Evolutionary conservation across 2,888 invertebrate species (phyloP).

Genomic region (Drosophila demipolita): DNA sequence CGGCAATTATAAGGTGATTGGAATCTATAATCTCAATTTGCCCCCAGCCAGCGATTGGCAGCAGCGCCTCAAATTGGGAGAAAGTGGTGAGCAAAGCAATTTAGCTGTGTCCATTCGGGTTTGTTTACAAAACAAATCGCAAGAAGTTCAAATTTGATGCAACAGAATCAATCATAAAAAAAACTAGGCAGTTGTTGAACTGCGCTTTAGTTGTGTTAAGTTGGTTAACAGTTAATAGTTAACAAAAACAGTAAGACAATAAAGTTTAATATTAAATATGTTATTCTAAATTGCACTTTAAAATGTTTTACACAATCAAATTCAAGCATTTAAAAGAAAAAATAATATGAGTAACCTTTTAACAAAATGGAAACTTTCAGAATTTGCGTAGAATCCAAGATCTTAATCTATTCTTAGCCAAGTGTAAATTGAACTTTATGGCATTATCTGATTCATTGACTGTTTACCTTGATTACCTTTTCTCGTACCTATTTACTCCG

Average conservation of each 20-base stretch:
- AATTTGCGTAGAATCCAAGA: not conserved
- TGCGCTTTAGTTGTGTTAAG: not conserved
- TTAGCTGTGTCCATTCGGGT: conserved; percentile 9
- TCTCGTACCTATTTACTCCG: not conserved
- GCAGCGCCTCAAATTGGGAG: conserved; percentile 50
- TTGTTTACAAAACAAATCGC: conserved; percentile 3
- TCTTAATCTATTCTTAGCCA: no score
- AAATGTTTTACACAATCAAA: not conserved
- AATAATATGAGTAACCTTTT: not conserved
- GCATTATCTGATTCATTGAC: not conserved
- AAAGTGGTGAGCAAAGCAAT: conserved; percentile 45
- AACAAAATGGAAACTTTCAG: not conserved
- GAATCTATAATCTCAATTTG: conserved; percentile 53
- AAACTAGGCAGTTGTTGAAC: not conserved
- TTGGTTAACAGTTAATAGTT: no score
- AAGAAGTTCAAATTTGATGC: conserved; percentile 28
- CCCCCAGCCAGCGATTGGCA: conserved; percentile 40
- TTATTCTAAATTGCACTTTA: not conserved
- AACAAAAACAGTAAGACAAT: not conserved
- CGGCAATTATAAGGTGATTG: conserved; percentile 56
- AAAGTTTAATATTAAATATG: not conserved
- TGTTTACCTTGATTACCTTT: not conserved
- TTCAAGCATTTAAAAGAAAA: not conserved
- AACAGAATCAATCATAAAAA: not conserved
- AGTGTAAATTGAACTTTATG: not conserved